Base-by-base conservation (phyloP, 1,140 invertebrate species). In the Drosophila subpulchrella region DNA sequence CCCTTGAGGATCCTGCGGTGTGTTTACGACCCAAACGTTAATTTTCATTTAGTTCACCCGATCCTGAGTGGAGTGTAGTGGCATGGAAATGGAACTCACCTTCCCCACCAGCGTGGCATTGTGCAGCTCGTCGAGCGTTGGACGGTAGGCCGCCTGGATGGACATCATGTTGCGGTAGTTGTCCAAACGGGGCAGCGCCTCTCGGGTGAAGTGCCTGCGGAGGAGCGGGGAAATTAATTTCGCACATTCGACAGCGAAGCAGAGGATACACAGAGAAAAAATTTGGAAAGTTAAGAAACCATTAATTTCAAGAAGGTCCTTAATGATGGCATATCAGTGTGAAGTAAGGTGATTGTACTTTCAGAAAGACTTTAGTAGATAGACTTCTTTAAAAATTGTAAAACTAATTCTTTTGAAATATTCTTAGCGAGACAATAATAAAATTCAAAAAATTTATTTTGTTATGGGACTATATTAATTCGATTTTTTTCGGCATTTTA, bases 141-240 rank as follows among this genome's bases (percentile, higher is more conserved):
- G 98, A 86, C 96, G 94, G 80, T 97, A 97, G 15, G 96, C 96
- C 4, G 97, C 97, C 83, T 97, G 97, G 46, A 98, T 96, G 17
- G 97, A 97, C 94, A 98, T 94, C 68, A 98, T 96, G 92, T 99
- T 98, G 62, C 98, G 95, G 93, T 99, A 99, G 93, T 98, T 98
- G 91, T 98, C 98, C 83, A 98, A 92, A 51, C 97, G 94, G 8
- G 98, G 98, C 46, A 98, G 91, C 3, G 97, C 97, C 93, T 99
- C 98, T 11, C 97, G 93, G 0, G 98, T 98, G 91, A 98, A 96
- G 89, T 97, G 96, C 57, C 97, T 96, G 90, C 11, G 32, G 39
- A 6, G 2, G 8, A 27, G n/a, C 10, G 12, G 13, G 10, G n/a
- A n/a, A 15, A 59, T 63, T 46, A 44, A 36, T 65, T 32, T 36